Conservation (phyloP, 2,797 vertebrate species). For the Chrysocyon brachyurus region DNA sequence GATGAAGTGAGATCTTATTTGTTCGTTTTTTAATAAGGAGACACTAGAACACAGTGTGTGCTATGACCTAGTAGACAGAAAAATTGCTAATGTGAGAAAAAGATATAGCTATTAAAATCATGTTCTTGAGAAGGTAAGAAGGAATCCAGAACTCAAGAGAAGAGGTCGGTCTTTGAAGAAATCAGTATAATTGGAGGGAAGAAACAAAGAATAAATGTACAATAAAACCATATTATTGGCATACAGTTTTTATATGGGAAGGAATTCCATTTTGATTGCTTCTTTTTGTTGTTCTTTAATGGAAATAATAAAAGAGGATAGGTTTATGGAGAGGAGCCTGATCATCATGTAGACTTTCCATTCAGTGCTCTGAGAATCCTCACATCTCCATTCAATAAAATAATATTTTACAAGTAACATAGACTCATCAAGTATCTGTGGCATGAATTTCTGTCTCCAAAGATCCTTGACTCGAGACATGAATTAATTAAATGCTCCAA, state of each 20-base stretch:
- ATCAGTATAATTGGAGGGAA: neutral
- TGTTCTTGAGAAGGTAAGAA: neutral
- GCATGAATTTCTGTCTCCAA: neutral
- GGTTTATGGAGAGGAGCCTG: neutral
- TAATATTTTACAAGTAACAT: neutral
- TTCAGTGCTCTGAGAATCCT: neutral
- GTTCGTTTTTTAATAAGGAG: neutral
- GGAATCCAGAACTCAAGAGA: neutral
- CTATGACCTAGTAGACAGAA: neutral
- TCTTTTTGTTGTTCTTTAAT: neutral
- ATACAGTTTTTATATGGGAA: neutral
- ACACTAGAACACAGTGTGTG: neutral
- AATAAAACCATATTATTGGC: neutral
- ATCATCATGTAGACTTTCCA: neutral
- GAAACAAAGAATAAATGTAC: neutral
- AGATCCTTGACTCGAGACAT: neutral
- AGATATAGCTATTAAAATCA: neutral
- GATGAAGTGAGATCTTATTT: neutral
- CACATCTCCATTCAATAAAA: neutral
- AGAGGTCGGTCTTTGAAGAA: neutral
- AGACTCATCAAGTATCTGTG: neutral
- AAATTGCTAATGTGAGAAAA: neutral
- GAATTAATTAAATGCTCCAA: constrained; percentile 32
- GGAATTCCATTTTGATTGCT: neutral
- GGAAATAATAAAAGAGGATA: neutral